Conservation (phyloP, 2,888 invertebrate genomes). For the Nemotelus pantherinus region DNA sequence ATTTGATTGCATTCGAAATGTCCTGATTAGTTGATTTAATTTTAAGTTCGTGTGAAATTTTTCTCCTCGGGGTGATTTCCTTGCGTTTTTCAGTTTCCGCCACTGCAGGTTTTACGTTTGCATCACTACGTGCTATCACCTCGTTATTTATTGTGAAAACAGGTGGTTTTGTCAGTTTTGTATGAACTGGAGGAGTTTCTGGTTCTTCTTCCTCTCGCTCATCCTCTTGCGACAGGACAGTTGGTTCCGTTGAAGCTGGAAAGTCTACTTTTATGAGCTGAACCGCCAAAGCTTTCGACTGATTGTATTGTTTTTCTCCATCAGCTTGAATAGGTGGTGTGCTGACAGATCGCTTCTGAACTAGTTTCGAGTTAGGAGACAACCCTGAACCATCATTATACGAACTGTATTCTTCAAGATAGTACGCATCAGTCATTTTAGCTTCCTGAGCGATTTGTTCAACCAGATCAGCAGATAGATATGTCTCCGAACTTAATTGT, state of each 20-base stretch:
- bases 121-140: not conserved
- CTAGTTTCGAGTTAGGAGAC: conserved; percentile 51
- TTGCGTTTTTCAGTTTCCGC: not conserved
- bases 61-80: not conserved
- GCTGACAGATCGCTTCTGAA: conserved; percentile 39
- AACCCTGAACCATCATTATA: conserved; percentile 50
- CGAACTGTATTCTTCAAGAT: conserved; percentile 43
- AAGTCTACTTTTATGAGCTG: not conserved
- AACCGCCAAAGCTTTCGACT: not conserved
- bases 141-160: not conserved
- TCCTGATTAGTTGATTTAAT: conserved; percentile 36
- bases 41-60: not conserved
- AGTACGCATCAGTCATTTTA: conserved; percentile 42
- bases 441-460: conserved; percentile 50
- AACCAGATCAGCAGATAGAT: conserved; percentile 50
- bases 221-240: not conserved
- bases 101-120: no score
- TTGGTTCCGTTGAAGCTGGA: not conserved
- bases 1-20: conserved; percentile 46
- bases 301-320: not conserved
- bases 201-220: not conserved
- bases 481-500: conserved; percentile 51
- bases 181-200: not conserved
- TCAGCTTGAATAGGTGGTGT: conserved; percentile 34
- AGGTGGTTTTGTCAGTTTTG: conserved; percentile 16